A percentile compares a stretch with the other conserved stretches of the same genome.
These are phyloP conservation scores for Todiramphus chloris DNA, from an alignment of 2,113 vertebrate genomes.

Conservation along the genomic window DNA sequence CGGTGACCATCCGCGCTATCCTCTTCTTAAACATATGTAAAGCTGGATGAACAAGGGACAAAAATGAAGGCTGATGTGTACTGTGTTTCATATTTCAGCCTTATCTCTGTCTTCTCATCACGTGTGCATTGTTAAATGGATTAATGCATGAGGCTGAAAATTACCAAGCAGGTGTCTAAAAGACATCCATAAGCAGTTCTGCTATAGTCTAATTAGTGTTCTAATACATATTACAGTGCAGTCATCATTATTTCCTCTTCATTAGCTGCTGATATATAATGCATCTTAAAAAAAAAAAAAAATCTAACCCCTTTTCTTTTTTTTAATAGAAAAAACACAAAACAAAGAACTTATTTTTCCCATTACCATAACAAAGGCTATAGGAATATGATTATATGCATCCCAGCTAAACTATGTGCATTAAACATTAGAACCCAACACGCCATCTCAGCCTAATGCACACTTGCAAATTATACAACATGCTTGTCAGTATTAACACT, in stretches of 20 bases:
- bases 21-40: background rate
- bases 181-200: conserved; percentile 70
- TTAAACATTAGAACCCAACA: conserved; percentile 16
- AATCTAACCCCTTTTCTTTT: background rate
- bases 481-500: background rate
- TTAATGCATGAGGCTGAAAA: conserved; percentile 48
- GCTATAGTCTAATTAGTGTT: conserved; percentile 66
- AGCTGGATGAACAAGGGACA: background rate
- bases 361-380: conserved; percentile 35
- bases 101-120: conserved; percentile 23
- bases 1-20: background rate
- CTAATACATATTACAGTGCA: conserved; percentile 61
- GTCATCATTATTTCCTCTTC: conserved; percentile 75
- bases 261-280: conserved; percentile 69
- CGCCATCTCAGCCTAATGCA: background rate
- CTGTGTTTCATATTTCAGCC: background rate
- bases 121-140: conserved; percentile 22
- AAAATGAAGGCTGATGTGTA: background rate
- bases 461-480: background rate
- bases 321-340: background rate
- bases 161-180: conserved; percentile 74
- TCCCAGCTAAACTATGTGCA: conserved; percentile 25
- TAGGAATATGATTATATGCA: conserved; percentile 34
- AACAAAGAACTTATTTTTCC: background rate
- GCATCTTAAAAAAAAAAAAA: background rate